Base-by-base conservation (phyloP, 2,797 vertebrate genomes). In the Coccyzus lansbergi region DNA sequence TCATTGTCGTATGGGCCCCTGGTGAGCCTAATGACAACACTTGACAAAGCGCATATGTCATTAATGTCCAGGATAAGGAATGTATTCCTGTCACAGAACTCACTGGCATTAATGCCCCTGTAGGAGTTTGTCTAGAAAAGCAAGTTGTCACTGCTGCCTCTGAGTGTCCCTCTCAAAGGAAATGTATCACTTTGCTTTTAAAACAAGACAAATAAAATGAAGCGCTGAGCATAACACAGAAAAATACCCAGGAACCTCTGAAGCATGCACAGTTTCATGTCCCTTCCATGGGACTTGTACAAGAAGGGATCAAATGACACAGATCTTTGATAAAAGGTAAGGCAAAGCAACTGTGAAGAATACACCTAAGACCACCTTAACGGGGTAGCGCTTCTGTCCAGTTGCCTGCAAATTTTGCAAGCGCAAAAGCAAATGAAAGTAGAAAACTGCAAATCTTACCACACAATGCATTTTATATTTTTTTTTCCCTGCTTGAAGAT, bases 171-270 rank as follows among this genome's bases (percentile, higher is more conserved):
- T 95, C 90, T 96, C 92, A 80, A 62, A 92, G 88, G 87, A 96
- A 83, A 59, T 59, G 59, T 62, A 96, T 94, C 83, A 76, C 70
- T 97, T 97, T 83, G 91, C 90, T 95, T 94, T 91, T 64, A 68
- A 85, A 90, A 91, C 0, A 1, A 94, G 91, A 94, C 90, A 96
- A 95, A 88, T 91, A 95, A 96, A 96, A 95, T 79, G 95, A 90
- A 95, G 67, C 87, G 84, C 64, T 9, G 18, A 95, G 80, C 74
- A 38, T 25, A 67, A 79, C 91, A 90, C 21, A 64, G 31, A 53
- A 48, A 82, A 91, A 84, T 3, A 56, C 33, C 0, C 84, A 55
- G 18, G 34, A 93, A 52, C 36, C 44, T 83, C 33, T 79, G 92
- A 88, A 88, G 55, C 51, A 49, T 20, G 63, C 16, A 40, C 2